phyloP scores from a whole-genome alignment of 2,113 vertebrate genomes.

The Nothocercus nigrocapillus region DNA sequence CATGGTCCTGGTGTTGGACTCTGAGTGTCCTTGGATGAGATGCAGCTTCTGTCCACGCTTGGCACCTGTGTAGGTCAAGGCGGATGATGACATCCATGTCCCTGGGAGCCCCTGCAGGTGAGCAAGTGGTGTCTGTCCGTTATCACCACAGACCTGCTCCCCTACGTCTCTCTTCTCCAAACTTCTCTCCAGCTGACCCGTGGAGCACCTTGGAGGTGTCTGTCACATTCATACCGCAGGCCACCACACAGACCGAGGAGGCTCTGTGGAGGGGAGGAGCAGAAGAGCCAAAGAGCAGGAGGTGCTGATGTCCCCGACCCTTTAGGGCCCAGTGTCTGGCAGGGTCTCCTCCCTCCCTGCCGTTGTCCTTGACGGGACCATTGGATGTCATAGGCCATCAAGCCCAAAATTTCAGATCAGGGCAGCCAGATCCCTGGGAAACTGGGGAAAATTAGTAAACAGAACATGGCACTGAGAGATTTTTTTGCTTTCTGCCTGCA shows the following conservation, averaged over 20 bases:
- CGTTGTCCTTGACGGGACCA: not conserved
- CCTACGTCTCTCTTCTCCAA: not conserved
- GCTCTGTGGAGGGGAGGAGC: no score
- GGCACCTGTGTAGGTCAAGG: not conserved
- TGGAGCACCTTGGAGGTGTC: not conserved
- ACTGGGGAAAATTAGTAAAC: not conserved
- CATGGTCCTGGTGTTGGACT: not conserved
- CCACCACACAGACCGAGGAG: no score
- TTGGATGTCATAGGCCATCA: not conserved
- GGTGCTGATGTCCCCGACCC: not conserved
- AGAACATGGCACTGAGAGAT: accelerated
- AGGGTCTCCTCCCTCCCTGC: not conserved
- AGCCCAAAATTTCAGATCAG: not conserved
- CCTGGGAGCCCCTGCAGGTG: not conserved
- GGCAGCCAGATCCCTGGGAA: not conserved
- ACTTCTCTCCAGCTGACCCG: not conserved
- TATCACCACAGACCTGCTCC: not conserved
- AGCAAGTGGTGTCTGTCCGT: not conserved
- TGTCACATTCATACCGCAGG: not conserved
- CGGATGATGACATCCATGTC: not conserved
- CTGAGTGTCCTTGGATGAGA: not conserved
- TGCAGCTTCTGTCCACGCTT: not conserved
- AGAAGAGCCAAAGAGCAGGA: not conserved
- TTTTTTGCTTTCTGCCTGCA: accelerated
- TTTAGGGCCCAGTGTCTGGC: not conserved